Evolutionary conservation across 1,140 invertebrate species (phyloP), one percentile per base, ranked within the genome.

Genomic region (Riptortus pedestris): DNA sequence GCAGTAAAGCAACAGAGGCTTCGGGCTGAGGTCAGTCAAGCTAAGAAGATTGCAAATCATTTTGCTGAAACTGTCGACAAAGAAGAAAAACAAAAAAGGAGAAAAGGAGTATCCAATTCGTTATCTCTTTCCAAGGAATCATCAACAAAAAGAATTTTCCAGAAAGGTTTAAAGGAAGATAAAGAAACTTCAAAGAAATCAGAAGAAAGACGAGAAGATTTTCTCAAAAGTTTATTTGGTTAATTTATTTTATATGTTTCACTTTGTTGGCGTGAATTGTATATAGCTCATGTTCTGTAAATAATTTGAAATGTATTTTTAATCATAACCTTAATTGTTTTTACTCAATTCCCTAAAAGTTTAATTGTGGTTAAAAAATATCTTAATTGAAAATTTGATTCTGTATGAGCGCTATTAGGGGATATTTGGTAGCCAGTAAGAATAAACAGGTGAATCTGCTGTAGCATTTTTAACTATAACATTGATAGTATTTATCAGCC

Each of bases 1-100:
- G 90, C 90, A 29, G 87, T 91, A 7, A 84, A 85, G 68, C 86
- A 91, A 72, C 92, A 96, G 73, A 83, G 87, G 73, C 73, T 96
- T 47, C 76, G 87, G 66, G 83, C 87, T 18, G 95, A 97, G 79
- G 90, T 98, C 57, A 82, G 90, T 4, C 88, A 93, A 72, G 92
- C 88, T 0, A 95, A 95, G 75, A 84, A 85, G 72, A 91, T 96
- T 77, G 85, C 90, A 2, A 68, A 59, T 62, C 65, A 70, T 65
- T 72, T 71, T 63, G 66, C 67, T 55, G 63, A 68, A 14, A 69
- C 64, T 52, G 65, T 73, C 45, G 65, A 71, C 57, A 27, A 67
- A 28, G 68, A 66, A 63, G 70, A 71, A 43, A 67, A 62, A 62
- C 63, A 43, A 55, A 66, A 67, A 66, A 64, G 9, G 47, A 38